These are phyloP conservation scores for Lontra canadensis DNA, from an alignment of 2,113 vertebrate species.

Conservation along the genomic window DNA sequence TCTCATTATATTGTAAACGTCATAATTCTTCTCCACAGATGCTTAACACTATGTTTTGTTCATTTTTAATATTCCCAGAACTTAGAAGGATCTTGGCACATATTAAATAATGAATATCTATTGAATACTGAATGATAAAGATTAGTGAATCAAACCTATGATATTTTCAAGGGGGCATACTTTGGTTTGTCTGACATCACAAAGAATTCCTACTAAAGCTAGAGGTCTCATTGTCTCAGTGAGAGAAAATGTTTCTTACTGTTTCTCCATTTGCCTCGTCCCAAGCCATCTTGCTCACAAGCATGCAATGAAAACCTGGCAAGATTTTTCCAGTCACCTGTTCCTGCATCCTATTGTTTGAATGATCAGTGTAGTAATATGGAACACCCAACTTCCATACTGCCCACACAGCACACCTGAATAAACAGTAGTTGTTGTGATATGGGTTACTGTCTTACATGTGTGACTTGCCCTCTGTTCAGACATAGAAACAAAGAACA, in stretches of 20 bases:
- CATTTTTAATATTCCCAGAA: background rate
- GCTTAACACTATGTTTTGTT: background rate
- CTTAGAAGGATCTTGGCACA: background rate
- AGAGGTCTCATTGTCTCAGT: background rate
- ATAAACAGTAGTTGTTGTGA: constrained; percentile 31
- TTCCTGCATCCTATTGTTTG: background rate
- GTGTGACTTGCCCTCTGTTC: background rate
- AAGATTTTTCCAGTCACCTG: background rate
- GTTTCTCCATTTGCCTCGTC: background rate
- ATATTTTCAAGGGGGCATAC: background rate
- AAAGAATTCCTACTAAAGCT: background rate
- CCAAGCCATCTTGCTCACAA: background rate
- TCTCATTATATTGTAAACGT: background rate
- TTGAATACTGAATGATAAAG: background rate
- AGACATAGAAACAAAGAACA: background rate
- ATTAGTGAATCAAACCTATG: background rate
- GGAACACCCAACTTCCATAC: background rate
- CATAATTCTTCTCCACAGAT: background rate
- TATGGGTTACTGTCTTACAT: background rate
- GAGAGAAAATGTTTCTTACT: background rate
- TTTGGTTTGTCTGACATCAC: constrained; percentile 12
- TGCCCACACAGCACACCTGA: constrained; percentile 54
- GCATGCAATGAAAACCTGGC: background rate
- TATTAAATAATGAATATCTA: background rate
- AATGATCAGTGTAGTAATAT: constrained; percentile 5